These are phyloP conservation scores for Entelurus aequoreus DNA, from an alignment of 2,113 vertebrate genomes.

Conservation along the genomic window DNA sequence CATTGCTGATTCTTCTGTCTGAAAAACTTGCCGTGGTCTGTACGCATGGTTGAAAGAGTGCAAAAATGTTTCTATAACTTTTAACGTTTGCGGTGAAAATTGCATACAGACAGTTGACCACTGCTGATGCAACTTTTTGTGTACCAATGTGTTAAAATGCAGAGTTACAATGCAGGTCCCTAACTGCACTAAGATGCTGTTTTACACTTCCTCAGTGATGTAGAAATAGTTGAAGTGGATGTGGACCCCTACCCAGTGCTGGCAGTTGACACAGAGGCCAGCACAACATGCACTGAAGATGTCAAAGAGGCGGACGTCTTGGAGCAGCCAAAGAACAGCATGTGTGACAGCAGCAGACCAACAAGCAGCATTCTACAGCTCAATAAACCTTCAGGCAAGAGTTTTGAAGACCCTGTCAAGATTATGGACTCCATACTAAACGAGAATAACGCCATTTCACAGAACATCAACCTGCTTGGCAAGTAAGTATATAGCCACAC, in stretches of 20 bases:
- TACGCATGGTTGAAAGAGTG: no score
- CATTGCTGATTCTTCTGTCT: no score
- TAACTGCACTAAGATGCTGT: constrained; percentile 6
- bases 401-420: constrained; percentile 85
- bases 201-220: constrained; percentile 70
- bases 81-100: no score
- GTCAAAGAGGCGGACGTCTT: neutral
- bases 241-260: constrained; percentile 69
- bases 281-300: constrained; percentile 28
- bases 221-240: constrained; percentile 85
- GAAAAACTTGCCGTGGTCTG: no score
- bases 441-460: constrained; percentile 84
- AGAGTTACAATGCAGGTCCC: no score
- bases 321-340: constrained; percentile 19
- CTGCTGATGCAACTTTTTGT: no score
- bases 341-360: constrained; percentile 19
- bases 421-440: constrained; percentile 97
- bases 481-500: constrained; percentile 77
- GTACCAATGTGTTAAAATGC: no score
- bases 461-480: constrained; percentile 93
- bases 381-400: constrained; percentile 76
- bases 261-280: constrained; percentile 68
- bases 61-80: no score
- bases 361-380: constrained; percentile 78
- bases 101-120: no score